Base-by-base conservation (phyloP, 2,113 vertebrate species). In the Tor tambroides region DNA sequence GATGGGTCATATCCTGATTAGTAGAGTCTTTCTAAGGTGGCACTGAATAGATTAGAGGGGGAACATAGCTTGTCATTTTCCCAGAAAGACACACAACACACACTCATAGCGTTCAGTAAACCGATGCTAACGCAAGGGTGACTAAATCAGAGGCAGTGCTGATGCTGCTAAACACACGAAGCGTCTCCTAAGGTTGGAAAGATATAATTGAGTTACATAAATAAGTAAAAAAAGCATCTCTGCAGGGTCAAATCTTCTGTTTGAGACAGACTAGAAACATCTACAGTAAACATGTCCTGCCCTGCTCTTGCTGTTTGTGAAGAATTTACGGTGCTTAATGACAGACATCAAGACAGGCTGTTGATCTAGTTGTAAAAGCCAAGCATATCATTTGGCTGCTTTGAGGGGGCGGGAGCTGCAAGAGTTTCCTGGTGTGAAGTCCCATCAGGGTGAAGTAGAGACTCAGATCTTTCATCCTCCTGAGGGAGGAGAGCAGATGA, bases 251-350 rank as follows among this genome's bases (percentile, higher is more conserved):
- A 23, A n/a, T 19, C 49, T 84, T 54, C 49, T 74, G 69, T 49
- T 54, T 32, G 19, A 38, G 30, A 30, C 30, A 21, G 67, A 51
- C 35, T 32, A 51, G 80, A 71, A 51, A 59, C 30, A 56, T 84
- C 69, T 74, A 19, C 67, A 75, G 43, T 38, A 84, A 84, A 84
- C 83, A 84, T 59, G 69, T 56, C 69, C 83, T 75, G 49, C 35
- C 83, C 32, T 74, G 83, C 30, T 74, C 83, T 35, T 74, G 69
- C 56, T 26, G 26, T 84, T 43, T 3, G 15, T 38, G 32, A 72
- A 84, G 51, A 74, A 72, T 84, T 41, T 84, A 84, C 14, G 9
- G 32, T 1, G 49, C 30, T 72, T 84, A 74, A 84, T 74, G 49
- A 84, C 49, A 74, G 82, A 54, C 67, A 84, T 74, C 67, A 74